phyloP scores from a whole-genome alignment of 1,140 invertebrate genomes.

The Ostrea denselamellosa region DNA sequence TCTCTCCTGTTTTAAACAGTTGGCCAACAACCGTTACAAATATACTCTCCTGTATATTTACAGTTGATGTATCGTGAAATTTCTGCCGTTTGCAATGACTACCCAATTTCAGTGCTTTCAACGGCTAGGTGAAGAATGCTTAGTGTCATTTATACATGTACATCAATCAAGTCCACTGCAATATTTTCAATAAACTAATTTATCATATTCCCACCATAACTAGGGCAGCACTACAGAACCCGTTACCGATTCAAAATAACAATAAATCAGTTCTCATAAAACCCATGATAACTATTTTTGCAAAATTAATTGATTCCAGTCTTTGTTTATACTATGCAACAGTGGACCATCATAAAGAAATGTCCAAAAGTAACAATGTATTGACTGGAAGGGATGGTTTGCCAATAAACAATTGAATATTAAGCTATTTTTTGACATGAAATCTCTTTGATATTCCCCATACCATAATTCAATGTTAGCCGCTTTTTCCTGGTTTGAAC shows the following conservation, averaged over 20 bases:
- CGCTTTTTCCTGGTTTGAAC: not conserved
- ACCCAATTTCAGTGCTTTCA: no score
- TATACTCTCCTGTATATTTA: no score
- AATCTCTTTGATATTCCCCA: constrained; percentile 5
- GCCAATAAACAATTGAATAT: constrained; percentile 5
- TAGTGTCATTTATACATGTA: no score
- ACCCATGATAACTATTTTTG: not conserved
- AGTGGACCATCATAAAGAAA: not conserved
- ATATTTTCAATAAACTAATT: no score
- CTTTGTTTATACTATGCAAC: not conserved
- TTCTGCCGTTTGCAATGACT: no score
- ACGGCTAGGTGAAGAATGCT: no score
- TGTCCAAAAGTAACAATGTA: not conserved
- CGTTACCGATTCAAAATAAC: not conserved
- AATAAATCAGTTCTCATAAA: not conserved
- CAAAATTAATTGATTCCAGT: not conserved
- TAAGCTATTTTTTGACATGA: not conserved
- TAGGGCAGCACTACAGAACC: not conserved
- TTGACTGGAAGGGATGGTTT: not conserved
- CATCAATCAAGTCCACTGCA: no score
- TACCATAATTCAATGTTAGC: constrained; percentile 6
- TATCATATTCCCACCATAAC: not conserved
- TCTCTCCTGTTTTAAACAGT: no score
- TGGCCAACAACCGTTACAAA: no score
- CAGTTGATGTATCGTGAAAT: no score